Percentiles rank a stretch among this genome's conserved stretches.
Evolutionary conservation across 2,888 invertebrate species (phyloP).

Genomic region (Corythucha ciliata): DNA sequence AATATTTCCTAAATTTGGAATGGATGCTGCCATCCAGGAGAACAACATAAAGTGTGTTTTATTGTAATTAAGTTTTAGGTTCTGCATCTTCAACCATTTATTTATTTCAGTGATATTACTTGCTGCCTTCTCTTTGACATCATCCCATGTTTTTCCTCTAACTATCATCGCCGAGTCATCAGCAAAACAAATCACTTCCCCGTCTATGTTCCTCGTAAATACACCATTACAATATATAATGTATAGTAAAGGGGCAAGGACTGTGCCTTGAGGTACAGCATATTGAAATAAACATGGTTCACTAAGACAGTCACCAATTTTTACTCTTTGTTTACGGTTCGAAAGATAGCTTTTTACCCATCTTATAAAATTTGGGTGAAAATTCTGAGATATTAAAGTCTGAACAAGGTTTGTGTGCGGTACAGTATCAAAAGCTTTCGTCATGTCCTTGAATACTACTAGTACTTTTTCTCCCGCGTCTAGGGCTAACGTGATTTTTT

Average conservation of each 20-base stretch:
- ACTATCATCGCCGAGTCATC: conserved; percentile 19
- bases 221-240: conserved; percentile 16
- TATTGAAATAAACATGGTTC: conserved; percentile 11
- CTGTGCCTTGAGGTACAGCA: conserved; percentile 10
- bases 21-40: too few relatives aligned
- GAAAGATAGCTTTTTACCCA: conserved; percentile 8
- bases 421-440: conserved; percentile 15
- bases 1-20: too few relatives aligned
- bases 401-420: conserved; percentile 9
- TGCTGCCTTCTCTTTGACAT: conserved; percentile 2
- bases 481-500: conserved; percentile 9
- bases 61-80: too few relatives aligned
- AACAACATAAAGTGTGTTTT: too few relatives aligned
- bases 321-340: conserved; percentile 6
- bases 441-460: conserved; percentile 14
- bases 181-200: conserved; percentile 12
- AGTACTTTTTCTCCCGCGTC: conserved; percentile 13
- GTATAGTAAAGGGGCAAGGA: conserved; percentile 9
- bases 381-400: not conserved
- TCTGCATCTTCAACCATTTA: too few relatives aligned
- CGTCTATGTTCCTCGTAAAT: conserved; percentile 13
- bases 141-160: conserved; percentile 13
- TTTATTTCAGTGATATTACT: conserved; percentile 1
- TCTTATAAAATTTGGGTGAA: conserved; percentile 5
- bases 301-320: conserved; percentile 7